phyloP scores from a whole-genome alignment of 2,113 vertebrate genomes.

The Microcebus ravelobensis region DNA sequence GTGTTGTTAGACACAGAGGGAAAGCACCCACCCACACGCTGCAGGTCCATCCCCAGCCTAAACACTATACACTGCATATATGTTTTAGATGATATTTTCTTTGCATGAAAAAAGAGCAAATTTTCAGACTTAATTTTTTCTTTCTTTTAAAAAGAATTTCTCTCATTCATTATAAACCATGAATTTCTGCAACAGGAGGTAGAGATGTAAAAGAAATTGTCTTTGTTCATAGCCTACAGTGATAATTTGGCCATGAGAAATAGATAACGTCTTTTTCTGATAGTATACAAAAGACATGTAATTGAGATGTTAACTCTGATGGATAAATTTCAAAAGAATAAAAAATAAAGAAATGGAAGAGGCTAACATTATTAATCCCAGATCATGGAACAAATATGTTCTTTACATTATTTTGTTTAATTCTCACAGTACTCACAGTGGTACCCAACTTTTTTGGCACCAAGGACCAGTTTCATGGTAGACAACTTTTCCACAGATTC shows the following conservation, averaged over 20 bases:
- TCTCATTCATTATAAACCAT: background rate
- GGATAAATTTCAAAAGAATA: background rate
- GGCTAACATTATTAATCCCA: background rate
- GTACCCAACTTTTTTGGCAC: no score
- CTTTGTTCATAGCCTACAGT: background rate
- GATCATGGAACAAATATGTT: background rate
- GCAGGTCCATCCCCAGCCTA: rapidly evolving
- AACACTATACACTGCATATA: background rate
- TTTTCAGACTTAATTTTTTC: background rate
- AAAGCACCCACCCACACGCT: rapidly evolving
- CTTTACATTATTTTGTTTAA: background rate
- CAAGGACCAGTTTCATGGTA: no score
- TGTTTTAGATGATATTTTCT: background rate
- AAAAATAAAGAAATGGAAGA: background rate
- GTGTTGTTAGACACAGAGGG: background rate
- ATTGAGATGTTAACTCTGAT: background rate
- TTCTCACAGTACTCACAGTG: background rate
- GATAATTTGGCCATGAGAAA: background rate
- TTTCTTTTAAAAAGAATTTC: background rate
- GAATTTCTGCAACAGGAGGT: background rate
- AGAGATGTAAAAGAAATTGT: background rate
- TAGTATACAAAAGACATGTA: background rate
- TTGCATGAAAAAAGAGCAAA: background rate
- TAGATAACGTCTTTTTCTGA: background rate
- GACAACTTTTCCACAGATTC: no score